These are phyloP conservation scores for Pundamilia nyererei DNA, from an alignment of 2,113 vertebrate species.

Conservation along the genomic window DNA sequence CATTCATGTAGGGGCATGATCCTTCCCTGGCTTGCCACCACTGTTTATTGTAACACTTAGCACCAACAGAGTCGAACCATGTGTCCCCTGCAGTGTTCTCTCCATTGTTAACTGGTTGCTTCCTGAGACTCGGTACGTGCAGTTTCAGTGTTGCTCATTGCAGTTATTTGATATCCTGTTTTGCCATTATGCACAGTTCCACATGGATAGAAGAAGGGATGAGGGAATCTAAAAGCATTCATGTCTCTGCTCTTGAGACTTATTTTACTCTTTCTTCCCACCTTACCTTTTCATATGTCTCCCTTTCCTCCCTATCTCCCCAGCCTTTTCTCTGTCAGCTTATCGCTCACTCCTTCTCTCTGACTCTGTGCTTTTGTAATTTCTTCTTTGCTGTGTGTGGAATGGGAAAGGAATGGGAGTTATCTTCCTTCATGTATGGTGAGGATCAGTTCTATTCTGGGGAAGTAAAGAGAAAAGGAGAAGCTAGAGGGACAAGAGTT, in stretches of 20 bases:
- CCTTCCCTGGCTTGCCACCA: not conserved
- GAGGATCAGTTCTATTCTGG: conserved; percentile 27
- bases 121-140: fast-evolving
- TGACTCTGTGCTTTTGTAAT: not conserved
- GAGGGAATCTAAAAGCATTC: not conserved
- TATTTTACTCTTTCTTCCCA: not conserved
- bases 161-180: not conserved
- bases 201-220: not conserved
- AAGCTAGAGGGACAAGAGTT: conserved; percentile 7
- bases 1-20: not conserved
- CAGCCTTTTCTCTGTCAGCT: not conserved
- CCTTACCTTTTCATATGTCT: not conserved
- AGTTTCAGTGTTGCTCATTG: not conserved
- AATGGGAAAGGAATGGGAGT: not conserved
- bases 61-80: not conserved
- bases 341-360: not conserved
- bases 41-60: not conserved
- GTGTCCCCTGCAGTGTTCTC: not conserved
- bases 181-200: not conserved
- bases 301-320: not conserved
- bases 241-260: not conserved
- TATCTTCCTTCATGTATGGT: not conserved
- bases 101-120: not conserved
- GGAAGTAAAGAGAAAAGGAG: not conserved
- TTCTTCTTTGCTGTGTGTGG: not conserved